Evolutionary conservation across 2,888 invertebrate genomes (phyloP).

Genomic region (Punctoribates punctum): DNA sequence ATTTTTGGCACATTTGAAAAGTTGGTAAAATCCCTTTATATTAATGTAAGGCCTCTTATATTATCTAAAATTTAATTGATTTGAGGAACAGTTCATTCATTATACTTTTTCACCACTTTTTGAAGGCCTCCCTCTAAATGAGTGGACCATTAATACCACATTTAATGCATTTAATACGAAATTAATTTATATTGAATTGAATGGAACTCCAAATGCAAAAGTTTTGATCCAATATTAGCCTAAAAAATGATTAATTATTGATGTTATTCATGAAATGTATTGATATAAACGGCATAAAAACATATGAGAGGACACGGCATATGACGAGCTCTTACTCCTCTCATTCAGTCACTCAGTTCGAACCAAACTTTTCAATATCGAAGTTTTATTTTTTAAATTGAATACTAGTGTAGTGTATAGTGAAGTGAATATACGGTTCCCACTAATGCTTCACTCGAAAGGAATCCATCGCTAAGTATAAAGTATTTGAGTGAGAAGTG

Average conservation of each 20-base stretch:
- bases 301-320: not conserved
- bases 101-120: not conserved
- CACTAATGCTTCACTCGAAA: constrained; percentile 24
- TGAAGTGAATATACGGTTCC: constrained; percentile 4
- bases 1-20: not conserved
- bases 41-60: not conserved
- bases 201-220: not conserved
- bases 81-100: not conserved
- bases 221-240: not conserved
- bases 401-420: constrained; percentile 7
- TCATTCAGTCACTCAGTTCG: not conserved
- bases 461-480: constrained; percentile 18
- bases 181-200: constrained; percentile 14
- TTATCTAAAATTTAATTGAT: constrained; percentile 5
- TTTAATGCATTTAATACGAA: not conserved
- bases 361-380: constrained; percentile 16
- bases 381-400: constrained; percentile 26
- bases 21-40: not conserved
- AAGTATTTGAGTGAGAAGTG: constrained; percentile 31
- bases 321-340: not conserved
- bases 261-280: not conserved
- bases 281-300: not conserved
- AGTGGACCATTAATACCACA: not conserved
- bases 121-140: not conserved
- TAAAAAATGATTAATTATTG: constrained; percentile 1